These are phyloP conservation scores for Damaliscus lunatus DNA, from an alignment of 2,113 vertebrate genomes.

Conservation along the genomic window DNA sequence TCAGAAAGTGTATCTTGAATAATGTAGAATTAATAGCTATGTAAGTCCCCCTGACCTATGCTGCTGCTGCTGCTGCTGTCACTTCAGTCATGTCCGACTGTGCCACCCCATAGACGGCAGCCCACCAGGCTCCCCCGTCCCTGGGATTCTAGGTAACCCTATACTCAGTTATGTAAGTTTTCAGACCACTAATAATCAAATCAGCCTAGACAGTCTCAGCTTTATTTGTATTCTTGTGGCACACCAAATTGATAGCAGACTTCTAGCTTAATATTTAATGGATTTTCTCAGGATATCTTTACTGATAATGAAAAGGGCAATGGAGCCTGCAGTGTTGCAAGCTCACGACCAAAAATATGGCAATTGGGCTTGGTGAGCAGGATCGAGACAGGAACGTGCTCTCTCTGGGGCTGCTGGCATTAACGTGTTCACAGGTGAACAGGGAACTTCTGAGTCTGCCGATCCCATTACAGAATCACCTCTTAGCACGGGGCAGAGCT, in stretches of 20 bases:
- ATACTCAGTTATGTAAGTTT: conserved; percentile 11
- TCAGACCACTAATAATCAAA: conserved; percentile 40
- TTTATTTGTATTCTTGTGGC: conserved; percentile 28
- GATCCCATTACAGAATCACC: not conserved
- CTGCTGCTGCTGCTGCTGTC: not conserved
- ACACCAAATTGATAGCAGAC: not conserved
- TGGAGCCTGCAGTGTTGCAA: not conserved
- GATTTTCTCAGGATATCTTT: conserved; percentile 15
- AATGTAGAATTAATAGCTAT: conserved; percentile 17
- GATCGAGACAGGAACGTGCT: not conserved
- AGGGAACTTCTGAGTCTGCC: not conserved
- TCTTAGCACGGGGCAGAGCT: not conserved
- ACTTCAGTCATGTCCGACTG: no score
- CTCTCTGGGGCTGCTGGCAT: not conserved
- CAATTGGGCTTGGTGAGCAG: not conserved
- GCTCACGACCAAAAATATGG: not conserved
- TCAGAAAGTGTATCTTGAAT: conserved; percentile 18
- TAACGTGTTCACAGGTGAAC: not conserved
- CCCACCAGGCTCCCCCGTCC: no score
- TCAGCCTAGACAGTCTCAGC: conserved; percentile 29
- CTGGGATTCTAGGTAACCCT: not conserved
- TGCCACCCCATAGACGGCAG: no score
- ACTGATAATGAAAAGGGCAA: not conserved
- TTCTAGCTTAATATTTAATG: conserved; percentile 27
- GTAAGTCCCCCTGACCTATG: not conserved